These are phyloP conservation scores for Mimumesa dahlbomi DNA, from an alignment of 2,888 invertebrate species.

Conservation along the genomic window DNA sequence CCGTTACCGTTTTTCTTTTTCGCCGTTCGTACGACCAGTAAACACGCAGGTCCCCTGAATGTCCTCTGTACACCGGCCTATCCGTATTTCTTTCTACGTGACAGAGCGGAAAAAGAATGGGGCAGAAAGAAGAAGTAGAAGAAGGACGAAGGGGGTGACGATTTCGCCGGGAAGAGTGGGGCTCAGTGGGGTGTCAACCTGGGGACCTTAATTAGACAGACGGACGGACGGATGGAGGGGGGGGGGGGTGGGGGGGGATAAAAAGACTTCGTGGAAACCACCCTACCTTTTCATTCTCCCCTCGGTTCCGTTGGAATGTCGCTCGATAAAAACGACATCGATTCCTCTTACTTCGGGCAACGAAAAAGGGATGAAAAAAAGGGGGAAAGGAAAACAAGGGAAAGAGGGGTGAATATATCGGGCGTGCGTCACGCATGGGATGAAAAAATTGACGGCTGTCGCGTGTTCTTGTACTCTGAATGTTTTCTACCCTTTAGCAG, in stretches of 20 bases:
- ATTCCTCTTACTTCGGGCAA: conserved; percentile 24
- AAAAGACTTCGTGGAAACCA: conserved; percentile 29
- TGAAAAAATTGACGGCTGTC: conserved; percentile 10
- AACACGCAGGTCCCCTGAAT: no score
- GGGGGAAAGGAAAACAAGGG: conserved; percentile 4
- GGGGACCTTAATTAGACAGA: conserved; percentile 38
- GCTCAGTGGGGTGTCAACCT: conserved; percentile 7
- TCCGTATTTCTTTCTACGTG: background rate
- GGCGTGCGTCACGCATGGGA: conserved; percentile 1
- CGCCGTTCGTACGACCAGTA: no score
- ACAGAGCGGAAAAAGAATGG: background rate
- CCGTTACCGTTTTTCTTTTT: no score
- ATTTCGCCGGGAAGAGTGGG: background rate
- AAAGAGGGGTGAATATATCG: background rate
- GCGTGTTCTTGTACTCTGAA: conserved; percentile 32
- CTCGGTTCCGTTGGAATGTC: conserved; percentile 4
- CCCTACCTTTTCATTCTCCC: background rate
- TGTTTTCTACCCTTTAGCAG: conserved; percentile 28
- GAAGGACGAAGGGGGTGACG: background rate
- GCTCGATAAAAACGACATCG: conserved; percentile 45
- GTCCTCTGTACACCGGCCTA: no score
- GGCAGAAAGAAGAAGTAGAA: conserved; percentile 2
- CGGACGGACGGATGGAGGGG: background rate
- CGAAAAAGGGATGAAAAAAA: conserved; percentile 7
- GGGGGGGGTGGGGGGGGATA: background rate